Conservation (phyloP, 2,797 vertebrate genomes). For the Taenioides sp. region DNA sequence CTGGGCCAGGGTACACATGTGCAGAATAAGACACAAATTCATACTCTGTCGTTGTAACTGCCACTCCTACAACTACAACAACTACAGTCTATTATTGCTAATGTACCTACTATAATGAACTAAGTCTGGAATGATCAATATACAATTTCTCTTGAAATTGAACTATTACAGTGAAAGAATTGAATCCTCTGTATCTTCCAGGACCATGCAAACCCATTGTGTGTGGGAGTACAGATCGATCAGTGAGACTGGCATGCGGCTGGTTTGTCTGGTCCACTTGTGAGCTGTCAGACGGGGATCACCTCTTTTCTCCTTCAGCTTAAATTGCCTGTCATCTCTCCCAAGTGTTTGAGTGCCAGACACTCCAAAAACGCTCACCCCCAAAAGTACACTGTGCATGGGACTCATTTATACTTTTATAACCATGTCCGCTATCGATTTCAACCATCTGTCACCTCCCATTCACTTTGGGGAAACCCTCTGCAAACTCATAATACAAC, state of each 20-base stretch:
- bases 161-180: background rate
- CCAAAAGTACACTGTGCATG: conserved; percentile 58
- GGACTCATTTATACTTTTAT: conserved; percentile 65
- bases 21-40: too few relatives aligned
- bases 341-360: conserved; percentile 64
- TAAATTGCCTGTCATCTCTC: conserved; percentile 72
- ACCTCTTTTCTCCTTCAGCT: conserved; percentile 63
- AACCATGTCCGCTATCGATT: conserved; percentile 59
- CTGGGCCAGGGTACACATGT: too few relatives aligned
- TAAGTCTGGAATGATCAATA: background rate
- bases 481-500: conserved; percentile 36
- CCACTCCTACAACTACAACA: too few relatives aligned
- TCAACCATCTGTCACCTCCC: conserved; percentile 46
- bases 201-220: background rate
- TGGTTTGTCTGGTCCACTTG: conserved; percentile 32
- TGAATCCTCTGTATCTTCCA: too few relatives aligned
- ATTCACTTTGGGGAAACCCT: conserved; percentile 43
- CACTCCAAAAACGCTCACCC: conserved; percentile 44
- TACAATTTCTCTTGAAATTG: background rate
- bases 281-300: conserved; percentile 54
- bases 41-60: too few relatives aligned
- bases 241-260: background rate
- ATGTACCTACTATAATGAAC: background rate
- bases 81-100: too few relatives aligned
- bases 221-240: conserved; percentile 13